A percentile compares a stretch with the other conserved stretches of the same genome.
Conservation (phyloP, 2,888 invertebrate genomes). For the Synergus japonicus region DNA sequence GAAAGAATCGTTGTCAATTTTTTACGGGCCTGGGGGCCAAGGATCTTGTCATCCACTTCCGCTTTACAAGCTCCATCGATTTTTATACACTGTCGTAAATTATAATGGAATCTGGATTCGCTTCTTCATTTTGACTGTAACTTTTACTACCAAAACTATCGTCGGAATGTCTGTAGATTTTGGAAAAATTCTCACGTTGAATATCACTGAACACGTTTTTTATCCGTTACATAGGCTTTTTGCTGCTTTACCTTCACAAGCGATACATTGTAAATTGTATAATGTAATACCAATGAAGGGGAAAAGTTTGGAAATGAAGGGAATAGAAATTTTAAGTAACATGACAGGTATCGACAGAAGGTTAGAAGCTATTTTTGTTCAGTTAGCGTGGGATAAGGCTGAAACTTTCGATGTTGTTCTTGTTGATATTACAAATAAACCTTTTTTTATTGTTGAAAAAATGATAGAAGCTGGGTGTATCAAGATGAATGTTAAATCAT, state of each 20-base stretch:
- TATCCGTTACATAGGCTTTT: not conserved
- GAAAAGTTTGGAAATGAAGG: not conserved
- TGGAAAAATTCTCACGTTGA: not conserved
- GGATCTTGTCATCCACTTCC: not conserved
- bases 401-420: not conserved
- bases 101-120: conserved; percentile 6
- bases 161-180: conserved; percentile 6
- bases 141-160: not conserved
- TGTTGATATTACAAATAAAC: not conserved
- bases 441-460: not conserved
- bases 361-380: not conserved
- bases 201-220: not conserved
- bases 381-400: not conserved
- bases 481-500: not conserved
- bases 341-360: not conserved
- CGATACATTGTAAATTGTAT: not conserved
- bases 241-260: conserved; percentile 1
- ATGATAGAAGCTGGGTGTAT: not conserved
- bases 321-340: not conserved
- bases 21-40: not conserved
- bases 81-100: not conserved
- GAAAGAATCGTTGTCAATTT: not conserved
- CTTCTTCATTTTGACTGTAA: not conserved
- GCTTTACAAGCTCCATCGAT: not conserved
- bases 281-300: not conserved